A percentile compares a stretch with the other conserved stretches of the same genome.
These are phyloP conservation scores for Polyommatus iphigenia DNA, from an alignment of 2,888 invertebrate species.

Conservation along the genomic window DNA sequence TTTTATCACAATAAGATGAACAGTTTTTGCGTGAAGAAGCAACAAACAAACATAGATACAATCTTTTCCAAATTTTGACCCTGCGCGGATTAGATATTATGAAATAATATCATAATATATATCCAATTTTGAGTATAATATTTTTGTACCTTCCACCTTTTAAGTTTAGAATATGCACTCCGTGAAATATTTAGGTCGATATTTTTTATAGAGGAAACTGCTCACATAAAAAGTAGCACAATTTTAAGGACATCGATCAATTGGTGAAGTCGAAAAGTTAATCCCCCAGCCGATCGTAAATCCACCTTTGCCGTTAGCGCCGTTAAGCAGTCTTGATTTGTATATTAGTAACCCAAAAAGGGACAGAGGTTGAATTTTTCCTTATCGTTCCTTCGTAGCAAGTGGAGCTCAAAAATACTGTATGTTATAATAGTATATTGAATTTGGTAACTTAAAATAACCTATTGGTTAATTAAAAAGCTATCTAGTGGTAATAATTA, in stretches of 20 bases:
- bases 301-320: conserved; percentile 39
- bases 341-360: conserved; percentile 37
- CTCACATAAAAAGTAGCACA: conserved; percentile 9
- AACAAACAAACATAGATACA: no score
- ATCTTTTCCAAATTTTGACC: no score
- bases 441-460: no score
- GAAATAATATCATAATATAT: no score
- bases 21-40: no score
- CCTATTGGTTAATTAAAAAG: no score
- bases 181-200: background rate
- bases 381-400: background rate
- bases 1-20: no score
- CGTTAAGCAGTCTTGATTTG: conserved; percentile 34
- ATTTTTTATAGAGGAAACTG: background rate
- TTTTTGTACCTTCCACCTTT: no score
- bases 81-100: no score
- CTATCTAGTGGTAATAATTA: no score
- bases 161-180: background rate
- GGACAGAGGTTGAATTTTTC: background rate
- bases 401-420: background rate
- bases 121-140: no score
- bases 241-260: conserved; percentile 43
- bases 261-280: conserved; percentile 42
- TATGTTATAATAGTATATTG: no score
- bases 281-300: conserved; percentile 44